Base-by-base conservation (phyloP, 2,888 invertebrate genomes). In the Chesias legatella region DNA sequence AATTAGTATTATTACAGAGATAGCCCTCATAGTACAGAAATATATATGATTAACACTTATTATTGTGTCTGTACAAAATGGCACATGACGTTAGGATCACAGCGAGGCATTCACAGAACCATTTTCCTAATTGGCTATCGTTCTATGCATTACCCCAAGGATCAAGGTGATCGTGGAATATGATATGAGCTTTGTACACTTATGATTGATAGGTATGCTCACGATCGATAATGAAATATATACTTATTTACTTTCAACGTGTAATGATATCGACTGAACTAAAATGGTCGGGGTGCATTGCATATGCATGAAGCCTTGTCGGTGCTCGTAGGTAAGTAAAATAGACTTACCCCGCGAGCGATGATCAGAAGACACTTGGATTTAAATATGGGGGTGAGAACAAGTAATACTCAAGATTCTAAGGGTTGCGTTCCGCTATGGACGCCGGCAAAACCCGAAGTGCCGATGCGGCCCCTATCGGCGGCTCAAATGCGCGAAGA, bases 381-480 rank as follows among this genome's bases (percentile, higher is more conserved):
- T 43, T 53, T 39, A 35, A 56, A 46, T 56, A 41, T 36, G 35
- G 40, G 43, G 35, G 13, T 30, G 31, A 22, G 20, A 13, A 26
- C 10, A 7, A 21, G 20, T 11, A 27, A 27, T 36, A 25, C 30
- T 34, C 45, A 36, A 52, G 48, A 43, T 53, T 41, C 20, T 47
- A 61, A 63, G 62, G 67, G 69, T 67, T 70, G 76, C 76, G 79
- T 69, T 73, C 74, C 76, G 75, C 60, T 67, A 69, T 67, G 74
- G 70, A 64, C 73, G 80, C 79, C 76, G 79, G 79, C 73, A 71
- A 67, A 78, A 69, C 78, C 77, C 79, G 74, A 75, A 84, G 73
- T 84, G 83, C 69, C 75, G 77, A 65, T 69, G 64, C 79, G 76
- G 78, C 71, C 77, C 81, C 76, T 76, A 73, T 75, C 73, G 82